Base-by-base conservation (phyloP, 2,888 invertebrate species). In the Euproctis similis region DNA sequence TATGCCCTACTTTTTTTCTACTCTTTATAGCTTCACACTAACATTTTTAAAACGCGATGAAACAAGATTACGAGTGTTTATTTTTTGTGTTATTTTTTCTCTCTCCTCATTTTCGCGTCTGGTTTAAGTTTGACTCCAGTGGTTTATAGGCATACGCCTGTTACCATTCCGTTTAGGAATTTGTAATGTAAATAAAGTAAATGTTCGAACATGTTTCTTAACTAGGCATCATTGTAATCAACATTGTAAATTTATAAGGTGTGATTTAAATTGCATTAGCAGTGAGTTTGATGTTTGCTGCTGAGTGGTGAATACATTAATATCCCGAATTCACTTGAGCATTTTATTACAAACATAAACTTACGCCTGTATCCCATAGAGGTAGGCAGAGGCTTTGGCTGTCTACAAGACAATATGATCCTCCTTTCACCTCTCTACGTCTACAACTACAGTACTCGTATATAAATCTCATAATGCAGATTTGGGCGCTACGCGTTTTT, bases 1-100 rank as follows among this genome's bases (percentile, higher is more conserved):
- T 49, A 53, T 53, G 59, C 41, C 56, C 62, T 54, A 63, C 44
- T 53, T 68, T 58, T 54, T n/a, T n/a, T 45, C 41, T 36, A 35
- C 38, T 42, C 42, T 46, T 49, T 51, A 53, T 45, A 46, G 43
- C 43, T 32, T 46, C n/a, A 44, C 36, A 36, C 25, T 31, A 41
- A 26, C 35, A 39, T 52, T 57, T n/a, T 59, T 53, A 55, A 47
- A 48, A 36, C 27, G 50, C 42, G 60, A 43, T 53, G 57, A 57
- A 59, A 56, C 31, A 33, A 31, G 35, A 42, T 37, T 43, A 34
- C 43, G 25, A n/a, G 12, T 47, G 50, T 56, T 55, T 57, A 50
- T 59, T 57, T 48, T 41, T n/a, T n/a, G n/a, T n/a, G n/a, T n/a
- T n/a, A 36, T 47, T 43, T 49, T 47, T 44, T n/a, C n/a, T n/a